Conservation (phyloP, 2,113 vertebrate species). For the Macrotus californicus region DNA sequence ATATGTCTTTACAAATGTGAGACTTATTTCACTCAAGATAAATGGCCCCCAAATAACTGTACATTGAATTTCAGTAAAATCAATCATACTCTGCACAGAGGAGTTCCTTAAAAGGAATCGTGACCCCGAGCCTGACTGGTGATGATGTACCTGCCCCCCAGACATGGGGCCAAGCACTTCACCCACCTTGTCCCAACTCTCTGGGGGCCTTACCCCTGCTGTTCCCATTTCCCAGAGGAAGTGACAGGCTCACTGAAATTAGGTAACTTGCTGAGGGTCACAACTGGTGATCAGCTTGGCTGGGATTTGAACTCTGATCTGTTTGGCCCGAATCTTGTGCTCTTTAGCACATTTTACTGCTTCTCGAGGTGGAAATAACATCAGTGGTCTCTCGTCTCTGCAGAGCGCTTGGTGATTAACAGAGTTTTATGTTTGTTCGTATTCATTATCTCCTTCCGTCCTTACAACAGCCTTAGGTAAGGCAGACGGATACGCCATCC, state of each 20-base stretch:
- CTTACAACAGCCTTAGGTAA: neutral
- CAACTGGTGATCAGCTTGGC: neutral
- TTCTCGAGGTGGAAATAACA: neutral
- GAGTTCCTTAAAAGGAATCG: neutral
- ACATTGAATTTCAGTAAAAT: slow-evolving; percentile 32
- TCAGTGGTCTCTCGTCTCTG: accelerated
- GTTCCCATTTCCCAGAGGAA: neutral
- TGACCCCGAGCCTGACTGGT: neutral
- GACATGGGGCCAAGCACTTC: neutral
- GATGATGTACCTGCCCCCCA: neutral
- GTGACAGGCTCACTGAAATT: accelerated
- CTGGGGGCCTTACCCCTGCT: neutral
- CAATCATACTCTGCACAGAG: neutral
- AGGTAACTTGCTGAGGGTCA: neutral
- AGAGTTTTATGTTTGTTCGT: neutral
- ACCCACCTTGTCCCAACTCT: neutral
- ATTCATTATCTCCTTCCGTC: accelerated
- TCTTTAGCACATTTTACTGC: neutral
- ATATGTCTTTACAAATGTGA: neutral
- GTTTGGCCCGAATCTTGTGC: neutral
- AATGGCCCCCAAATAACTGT: slow-evolving; percentile 38
- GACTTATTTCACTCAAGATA: slow-evolving; percentile 37
- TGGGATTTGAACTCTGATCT: neutral
- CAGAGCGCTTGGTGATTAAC: neutral
- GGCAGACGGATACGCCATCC: neutral